A percentile compares a stretch with the other conserved stretches of the same genome.
Evolutionary conservation across 1,140 invertebrate genomes (phyloP).

Genomic region (Epicauta chinensis): DNA sequence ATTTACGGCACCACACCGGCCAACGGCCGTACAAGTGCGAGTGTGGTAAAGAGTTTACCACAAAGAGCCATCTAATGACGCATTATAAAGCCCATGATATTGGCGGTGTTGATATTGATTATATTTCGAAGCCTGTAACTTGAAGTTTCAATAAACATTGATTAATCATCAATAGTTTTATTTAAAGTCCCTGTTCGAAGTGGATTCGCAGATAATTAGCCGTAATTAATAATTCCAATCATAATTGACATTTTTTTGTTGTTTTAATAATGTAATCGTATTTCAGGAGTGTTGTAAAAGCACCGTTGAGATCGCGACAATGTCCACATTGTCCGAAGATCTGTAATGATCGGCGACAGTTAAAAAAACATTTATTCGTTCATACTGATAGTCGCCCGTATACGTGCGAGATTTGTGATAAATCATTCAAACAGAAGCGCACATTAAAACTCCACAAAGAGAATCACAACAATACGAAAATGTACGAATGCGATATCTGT

Average conservation of each 20-base stretch:
- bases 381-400: conserved; percentile 72
- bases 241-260: too few relatives aligned
- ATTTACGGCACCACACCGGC: conserved; percentile 66
- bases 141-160: neutral
- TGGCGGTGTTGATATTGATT: conserved; percentile 15
- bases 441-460: too few relatives aligned
- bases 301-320: too few relatives aligned
- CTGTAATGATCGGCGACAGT: neutral
- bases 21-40: conserved; percentile 61
- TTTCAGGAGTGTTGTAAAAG: too few relatives aligned
- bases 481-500: too few relatives aligned
- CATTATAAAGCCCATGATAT: conserved; percentile 30
- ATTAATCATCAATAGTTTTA: neutral
- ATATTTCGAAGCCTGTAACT: conserved; percentile 5
- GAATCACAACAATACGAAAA: too few relatives aligned
- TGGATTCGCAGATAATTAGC: neutral
- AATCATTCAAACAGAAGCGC: conserved; percentile 46
- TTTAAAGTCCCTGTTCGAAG: neutral
- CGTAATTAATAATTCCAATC: too few relatives aligned
- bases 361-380: conserved; percentile 63
- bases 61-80: conserved; percentile 27
- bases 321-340: too few relatives aligned
- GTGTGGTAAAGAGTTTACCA: conserved; percentile 41
- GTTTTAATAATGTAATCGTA: too few relatives aligned
- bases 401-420: conserved; percentile 58